Evolutionary conservation across 2,113 vertebrate genomes (phyloP), one percentile per base, ranked within the genome.

Genomic region (Cochlearius cochlearius): DNA sequence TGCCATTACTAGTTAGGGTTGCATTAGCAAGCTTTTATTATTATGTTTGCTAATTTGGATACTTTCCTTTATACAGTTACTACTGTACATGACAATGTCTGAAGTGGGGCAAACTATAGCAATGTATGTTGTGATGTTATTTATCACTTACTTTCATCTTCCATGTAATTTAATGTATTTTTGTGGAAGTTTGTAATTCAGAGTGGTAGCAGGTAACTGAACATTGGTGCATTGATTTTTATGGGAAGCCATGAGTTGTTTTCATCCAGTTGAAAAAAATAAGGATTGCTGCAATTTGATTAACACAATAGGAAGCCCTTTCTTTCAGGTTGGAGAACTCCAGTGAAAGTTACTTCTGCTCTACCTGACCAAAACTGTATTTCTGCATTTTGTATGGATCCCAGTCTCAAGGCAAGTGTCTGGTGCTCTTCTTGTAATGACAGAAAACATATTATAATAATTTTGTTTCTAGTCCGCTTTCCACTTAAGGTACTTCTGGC

Each of bases 251-350:
- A 8, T 11, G 19, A 43, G 5, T n/a, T 76, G 9, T 67, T 62
- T 69, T 79, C 30, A 66, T 39, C 21, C 36, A 55, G 18, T 58
- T 45, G 19, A 89, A 81, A 47, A 63, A 49, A 21, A 3, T n/a
- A 43, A 78, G 11, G 50, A 27, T 71, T 86, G 32, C 49, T 85
- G 21, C 22, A 83, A 59, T 56, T n/a, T 74, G 55, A 55, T 53
- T 90, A 86, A 80, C 32, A 22, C 23, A 79, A 30, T 43, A 45
- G 38, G 27, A 49, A 39, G 34, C 7, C 25, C 60, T 85, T 89
- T 81, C 71, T 97, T 97, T 59, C 89, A 98, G 98, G 95, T 93
- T 97, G 97, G 97, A 98, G 96, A 63, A 98, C 95, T 59, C 73
- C 95, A 34, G 11, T 38, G 67, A 92, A 91, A 92, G 95, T 96